Evolutionary conservation across 2,888 invertebrate species (phyloP).

Genomic region (Neoitamus cyanurus): DNA sequence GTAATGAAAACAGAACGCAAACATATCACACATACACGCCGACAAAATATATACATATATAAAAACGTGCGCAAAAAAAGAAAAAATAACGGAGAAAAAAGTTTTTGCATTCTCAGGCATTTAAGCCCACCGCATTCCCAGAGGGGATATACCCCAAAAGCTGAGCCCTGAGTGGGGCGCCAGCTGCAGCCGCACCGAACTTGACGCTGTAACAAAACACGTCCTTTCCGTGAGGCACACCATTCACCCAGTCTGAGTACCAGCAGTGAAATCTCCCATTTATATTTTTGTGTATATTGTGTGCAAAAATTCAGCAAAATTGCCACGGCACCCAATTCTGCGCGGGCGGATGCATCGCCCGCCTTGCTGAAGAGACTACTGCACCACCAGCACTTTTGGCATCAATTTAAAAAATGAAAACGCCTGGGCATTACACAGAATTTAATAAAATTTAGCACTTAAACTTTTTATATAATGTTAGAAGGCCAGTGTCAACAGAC

Average conservation of each 20-base stretch:
- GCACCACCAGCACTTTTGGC: neutral
- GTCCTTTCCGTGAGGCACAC: conserved; percentile 9
- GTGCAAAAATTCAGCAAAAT: neutral
- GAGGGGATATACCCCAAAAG: neutral
- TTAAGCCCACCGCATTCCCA: neutral
- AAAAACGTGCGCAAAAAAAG: neutral
- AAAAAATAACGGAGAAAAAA: neutral
- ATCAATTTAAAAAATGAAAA: neutral
- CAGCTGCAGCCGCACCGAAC: neutral
- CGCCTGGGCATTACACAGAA: neutral
- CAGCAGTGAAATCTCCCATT: neutral
- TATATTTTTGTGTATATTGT: neutral
- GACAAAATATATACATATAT: neutral
- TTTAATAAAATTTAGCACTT: conserved; percentile 21
- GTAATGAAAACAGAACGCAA: neutral
- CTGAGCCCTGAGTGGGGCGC: neutral
- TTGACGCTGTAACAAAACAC: conserved; percentile 9
- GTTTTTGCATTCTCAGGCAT: conserved; percentile 1
- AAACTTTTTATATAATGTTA: neutral
- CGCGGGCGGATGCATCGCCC: neutral
- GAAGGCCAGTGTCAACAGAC: neutral
- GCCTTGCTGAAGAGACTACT: neutral
- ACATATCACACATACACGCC: neutral
- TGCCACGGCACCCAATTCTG: neutral
- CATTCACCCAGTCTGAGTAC: neutral